Evolutionary conservation across 2,113 vertebrate genomes (phyloP), one percentile per base, ranked within the genome.

Genomic region (Tupaia chinensis): DNA sequence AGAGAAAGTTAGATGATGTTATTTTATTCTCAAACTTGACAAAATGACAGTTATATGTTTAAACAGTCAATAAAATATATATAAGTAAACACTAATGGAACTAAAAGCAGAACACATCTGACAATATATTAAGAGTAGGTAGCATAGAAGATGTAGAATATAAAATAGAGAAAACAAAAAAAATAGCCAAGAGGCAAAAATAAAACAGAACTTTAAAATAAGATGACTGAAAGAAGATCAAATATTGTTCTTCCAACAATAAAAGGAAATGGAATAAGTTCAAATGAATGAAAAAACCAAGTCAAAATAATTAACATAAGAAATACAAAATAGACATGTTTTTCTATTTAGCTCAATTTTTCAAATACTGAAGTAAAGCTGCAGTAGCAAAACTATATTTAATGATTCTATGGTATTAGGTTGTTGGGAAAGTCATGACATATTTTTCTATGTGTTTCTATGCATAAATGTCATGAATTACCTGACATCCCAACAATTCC

Each of bases 191-290:
- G 63, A 80, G 58, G 9, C 12, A 68, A 34, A 94, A 87, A 80
- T 86, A 76, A 63, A 81, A 32, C 29, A 70, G n/a, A 80, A 94
- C 9, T 76, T 91, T 89, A 92, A 80, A 88, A 77, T 85, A 93
- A 83, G 27, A 74, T 61, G 27, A 56, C 17, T 56, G 68, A 81
- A 80, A 79, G 63, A 25, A 73, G 25, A 81, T 68, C 16, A 69
- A 73, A 87, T 20, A 73, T 60, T 13, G 58, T 60, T 60, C 54
- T 74, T 54, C 58, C 2, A 74, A 54, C 0, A 25, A n/a, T 29
- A 25, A 83, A 63, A 83, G 56, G 53, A 86, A 69, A 23, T 53
- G 25, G 34, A 77, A 68, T 58, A 29, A 78, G 69, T 56, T 11
- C 44, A 69, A 29, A 66, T n/a, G 53, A 77, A 27, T 58, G 44